These are phyloP conservation scores for Cossypha heuglini DNA, from an alignment of 2,797 vertebrate species.

Conservation along the genomic window DNA sequence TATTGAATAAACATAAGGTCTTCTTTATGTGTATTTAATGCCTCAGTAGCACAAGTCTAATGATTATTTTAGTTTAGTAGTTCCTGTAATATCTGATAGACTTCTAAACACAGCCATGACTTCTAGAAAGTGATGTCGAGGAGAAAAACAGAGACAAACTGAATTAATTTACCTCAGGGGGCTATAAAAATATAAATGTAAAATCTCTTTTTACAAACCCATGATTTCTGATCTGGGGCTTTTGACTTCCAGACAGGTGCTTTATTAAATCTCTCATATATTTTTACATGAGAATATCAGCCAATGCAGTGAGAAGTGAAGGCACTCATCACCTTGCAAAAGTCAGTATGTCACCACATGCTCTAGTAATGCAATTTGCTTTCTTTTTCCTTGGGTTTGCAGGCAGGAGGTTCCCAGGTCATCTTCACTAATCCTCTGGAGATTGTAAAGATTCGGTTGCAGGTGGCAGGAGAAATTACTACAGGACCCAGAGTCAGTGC, in stretches of 20 bases:
- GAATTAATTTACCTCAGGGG: not conserved
- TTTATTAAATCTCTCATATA: not conserved
- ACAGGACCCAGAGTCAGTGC: conserved; percentile 95
- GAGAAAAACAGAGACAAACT: not conserved
- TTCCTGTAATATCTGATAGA: not conserved
- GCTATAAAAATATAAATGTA: not conserved
- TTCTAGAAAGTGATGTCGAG: not conserved
- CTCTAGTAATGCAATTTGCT: not conserved
- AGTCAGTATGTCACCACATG: not conserved
- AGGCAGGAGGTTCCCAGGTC: conserved; percentile 98
- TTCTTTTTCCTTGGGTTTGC: conserved; percentile 40
- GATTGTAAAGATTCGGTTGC: conserved; percentile 98
- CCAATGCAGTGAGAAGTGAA: not conserved
- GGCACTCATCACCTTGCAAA: not conserved
- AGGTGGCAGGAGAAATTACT: conserved; percentile 98
- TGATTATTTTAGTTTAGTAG: not conserved
- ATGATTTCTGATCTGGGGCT: not conserved
- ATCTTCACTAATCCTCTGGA: conserved; percentile 98
- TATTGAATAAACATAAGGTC: conserved; percentile 46
- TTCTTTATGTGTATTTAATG: not conserved
- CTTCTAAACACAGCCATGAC: not conserved
- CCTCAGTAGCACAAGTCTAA: not conserved
- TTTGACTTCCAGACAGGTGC: not conserved
- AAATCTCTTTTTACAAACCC: not conserved
- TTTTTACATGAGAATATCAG: not conserved